Evolutionary conservation across 1,140 invertebrate genomes (phyloP), one percentile per base, ranked within the genome.

Genomic region (Papilio polyxenes): DNA sequence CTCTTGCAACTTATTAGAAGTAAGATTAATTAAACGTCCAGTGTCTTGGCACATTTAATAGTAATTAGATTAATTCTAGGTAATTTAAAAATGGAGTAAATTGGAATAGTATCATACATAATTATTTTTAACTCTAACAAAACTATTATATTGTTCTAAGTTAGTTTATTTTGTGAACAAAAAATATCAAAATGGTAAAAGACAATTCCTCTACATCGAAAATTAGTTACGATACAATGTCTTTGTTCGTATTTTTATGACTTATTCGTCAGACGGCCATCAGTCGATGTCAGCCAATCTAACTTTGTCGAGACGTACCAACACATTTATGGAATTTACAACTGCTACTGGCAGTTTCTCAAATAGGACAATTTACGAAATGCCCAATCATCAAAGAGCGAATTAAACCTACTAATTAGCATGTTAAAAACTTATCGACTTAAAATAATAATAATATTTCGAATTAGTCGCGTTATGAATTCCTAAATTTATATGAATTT

Each of bases 221-320:
- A 82, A 82, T 75, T 81, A 65, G 51, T 81, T 69, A 59, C 77
- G 81, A 59, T 78, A 81, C 77, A 80, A 83, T 77, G 76, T 74
- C 76, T 31, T 75, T 56, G 80, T 75, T 82, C 75, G 81, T 85
- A 85, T 88, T 88, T 88, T 88, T 88, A 88, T 83, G 85, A 87
- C 80, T 81, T 84, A 84, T 84, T 79, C 84, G 83, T 86, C 85
- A 85, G 85, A 83, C 69, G 23, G 80, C 84, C 80, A 85, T 88
- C 87, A 85, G 80, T 90, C 88, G 87, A 89, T 89, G 87, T 79
- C 81, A 86, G 84, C 88, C 88, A 91, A 91, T 91, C 90, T 91
- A 91, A 91, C 90, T 91, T 91, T 90, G 88, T 88, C 88, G 88
- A 85, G 84, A 85, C 87, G 86, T 75, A 88, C 82, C 83, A 84